Percentiles rank a stretch among this genome's conserved stretches.
Evolutionary conservation across 1,140 invertebrate genomes (phyloP).

Genomic region (Chymomyza costata): DNA sequence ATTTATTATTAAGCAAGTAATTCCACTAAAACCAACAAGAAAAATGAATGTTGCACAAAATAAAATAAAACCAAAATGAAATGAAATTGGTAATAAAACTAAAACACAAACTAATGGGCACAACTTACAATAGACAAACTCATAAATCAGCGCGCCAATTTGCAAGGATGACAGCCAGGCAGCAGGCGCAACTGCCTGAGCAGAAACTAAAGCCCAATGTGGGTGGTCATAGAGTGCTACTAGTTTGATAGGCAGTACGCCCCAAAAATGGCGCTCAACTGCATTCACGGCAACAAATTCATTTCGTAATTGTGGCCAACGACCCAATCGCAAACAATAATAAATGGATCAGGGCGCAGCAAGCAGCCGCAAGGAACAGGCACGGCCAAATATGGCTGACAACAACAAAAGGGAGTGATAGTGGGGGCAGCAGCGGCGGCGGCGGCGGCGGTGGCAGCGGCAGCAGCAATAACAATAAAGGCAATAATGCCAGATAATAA

Average conservation of each 20-base stretch:
- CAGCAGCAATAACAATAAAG: conserved; percentile 47
- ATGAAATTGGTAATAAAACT: conserved; percentile 70
- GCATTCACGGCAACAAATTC: conserved; percentile 57
- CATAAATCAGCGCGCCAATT: conserved; percentile 73
- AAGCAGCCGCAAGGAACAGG: conserved; percentile 28
- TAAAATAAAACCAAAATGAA: conserved; percentile 30
- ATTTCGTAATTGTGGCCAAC: conserved; percentile 72
- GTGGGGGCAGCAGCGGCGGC: neutral
- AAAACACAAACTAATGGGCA: conserved; percentile 60
- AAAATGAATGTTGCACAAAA: conserved; percentile 34
- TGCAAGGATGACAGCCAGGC: conserved; percentile 48
- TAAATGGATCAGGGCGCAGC: conserved; percentile 47
- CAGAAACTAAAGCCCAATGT: neutral
- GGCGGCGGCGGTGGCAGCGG: conserved; percentile 2
- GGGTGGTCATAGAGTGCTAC: conserved; percentile 18
- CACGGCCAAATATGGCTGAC: too few relatives aligned
- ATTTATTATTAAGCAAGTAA: conserved; percentile 68
- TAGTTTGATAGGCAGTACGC: conserved; percentile 39
- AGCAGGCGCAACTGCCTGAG: neutral
- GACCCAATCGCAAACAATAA: conserved; percentile 67
- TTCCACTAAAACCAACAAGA: conserved; percentile 61
- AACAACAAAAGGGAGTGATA: neutral
- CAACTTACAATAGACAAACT: conserved; percentile 62
- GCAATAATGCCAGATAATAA: conserved; percentile 71
- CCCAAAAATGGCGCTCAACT: conserved; percentile 26